A percentile compares a stretch with the other conserved stretches of the same genome.
phyloP scores from a whole-genome alignment of 2,888 invertebrate genomes.

The Ommatoiulus sabulosus region DNA sequence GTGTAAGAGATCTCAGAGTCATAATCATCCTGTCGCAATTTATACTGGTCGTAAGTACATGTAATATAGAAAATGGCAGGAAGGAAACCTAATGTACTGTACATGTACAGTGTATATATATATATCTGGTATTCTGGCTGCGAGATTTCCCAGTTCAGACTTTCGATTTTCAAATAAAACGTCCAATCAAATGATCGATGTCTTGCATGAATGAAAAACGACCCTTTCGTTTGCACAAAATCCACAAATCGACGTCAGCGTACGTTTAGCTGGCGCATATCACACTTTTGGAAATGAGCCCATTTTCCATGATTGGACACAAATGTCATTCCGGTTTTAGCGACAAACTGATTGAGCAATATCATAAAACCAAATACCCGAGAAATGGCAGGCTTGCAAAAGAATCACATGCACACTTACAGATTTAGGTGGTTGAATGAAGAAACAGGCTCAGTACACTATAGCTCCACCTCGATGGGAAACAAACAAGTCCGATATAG shows the following conservation, averaged over 20 bases:
- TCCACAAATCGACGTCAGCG: background rate
- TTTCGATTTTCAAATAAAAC: background rate
- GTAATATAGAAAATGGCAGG: too few species aligned
- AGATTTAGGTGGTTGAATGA: conserved; percentile 36
- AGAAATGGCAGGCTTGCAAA: conserved; percentile 7
- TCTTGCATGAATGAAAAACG: too few species aligned
- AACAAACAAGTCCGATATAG: background rate
- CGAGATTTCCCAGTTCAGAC: background rate
- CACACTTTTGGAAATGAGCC: background rate
- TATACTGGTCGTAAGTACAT: too few species aligned
- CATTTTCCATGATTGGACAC: background rate
- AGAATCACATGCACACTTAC: conserved; percentile 28
- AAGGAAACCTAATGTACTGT: too few species aligned
- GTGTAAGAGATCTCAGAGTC: too few species aligned
- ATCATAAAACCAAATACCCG: background rate
- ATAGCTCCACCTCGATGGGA: background rate
- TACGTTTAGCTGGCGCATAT: background rate
- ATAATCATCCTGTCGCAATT: too few species aligned
- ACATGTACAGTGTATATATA: too few species aligned
- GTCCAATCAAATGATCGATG: background rate
- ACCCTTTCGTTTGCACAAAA: background rate
- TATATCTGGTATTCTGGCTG: too few species aligned
- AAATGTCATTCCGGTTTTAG: background rate
- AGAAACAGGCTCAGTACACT: background rate
- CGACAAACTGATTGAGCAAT: background rate